Conservation (phyloP, 2,797 vertebrate genomes). For the Rachycentron canadum region DNA sequence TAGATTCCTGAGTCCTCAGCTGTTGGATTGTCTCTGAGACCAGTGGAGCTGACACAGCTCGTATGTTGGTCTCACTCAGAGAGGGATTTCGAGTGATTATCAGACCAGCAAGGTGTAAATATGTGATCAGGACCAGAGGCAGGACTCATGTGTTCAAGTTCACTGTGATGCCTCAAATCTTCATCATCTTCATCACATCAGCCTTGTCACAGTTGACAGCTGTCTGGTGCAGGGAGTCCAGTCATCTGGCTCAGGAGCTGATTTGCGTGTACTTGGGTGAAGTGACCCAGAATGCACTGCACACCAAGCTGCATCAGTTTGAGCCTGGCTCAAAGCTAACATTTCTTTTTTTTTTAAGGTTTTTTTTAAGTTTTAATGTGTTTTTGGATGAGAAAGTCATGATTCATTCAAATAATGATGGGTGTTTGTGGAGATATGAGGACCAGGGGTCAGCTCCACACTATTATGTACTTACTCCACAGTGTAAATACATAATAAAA, state of each 20-base stretch:
- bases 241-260: not conserved
- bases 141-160: not conserved
- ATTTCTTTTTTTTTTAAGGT: no score
- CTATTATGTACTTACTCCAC: no score
- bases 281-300: not conserved
- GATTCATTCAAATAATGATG: no score
- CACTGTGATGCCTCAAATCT: constrained; percentile 30
- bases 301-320: not conserved
- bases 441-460: no score
- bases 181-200: constrained; percentile 5
- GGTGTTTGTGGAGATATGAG: no score
- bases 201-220: not conserved
- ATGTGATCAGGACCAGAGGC: constrained; percentile 18
- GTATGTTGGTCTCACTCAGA: not conserved
- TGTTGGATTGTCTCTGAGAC: not conserved
- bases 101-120: constrained; percentile 9
- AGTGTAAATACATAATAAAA: no score
- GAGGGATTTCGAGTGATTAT: not conserved
- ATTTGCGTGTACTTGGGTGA: not conserved
- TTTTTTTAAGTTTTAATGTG: no score
- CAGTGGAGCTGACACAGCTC: not conserved
- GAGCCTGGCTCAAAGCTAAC: no score
- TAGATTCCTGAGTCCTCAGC: not conserved
- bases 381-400: no score
- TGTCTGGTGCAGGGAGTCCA: not conserved